Base-by-base conservation (phyloP, 2,797 vertebrate species). In the Paramormyrops hopkinsi region DNA sequence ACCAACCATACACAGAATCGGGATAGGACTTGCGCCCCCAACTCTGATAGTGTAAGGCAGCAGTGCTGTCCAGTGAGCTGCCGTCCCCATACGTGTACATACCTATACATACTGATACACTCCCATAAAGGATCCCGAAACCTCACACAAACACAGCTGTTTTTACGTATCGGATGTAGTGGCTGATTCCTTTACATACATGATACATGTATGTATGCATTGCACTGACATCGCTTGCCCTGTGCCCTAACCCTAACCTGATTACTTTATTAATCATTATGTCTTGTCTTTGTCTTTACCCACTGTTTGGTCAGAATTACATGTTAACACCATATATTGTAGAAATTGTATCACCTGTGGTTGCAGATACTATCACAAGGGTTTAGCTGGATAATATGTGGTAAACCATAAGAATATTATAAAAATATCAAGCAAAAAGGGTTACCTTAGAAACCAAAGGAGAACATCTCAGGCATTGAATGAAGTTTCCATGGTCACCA, bases 401-500 rank as follows among this genome's bases (percentile, higher is more conserved):
- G 12, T 86, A 86, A 86, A 86, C 48, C 22, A 12, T 6, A 29
- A 51, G 25, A 86, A 51, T 51, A 85, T 79, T 79, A 85, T 51
- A 50, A 50, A 85, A 86, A 33, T 86, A 14, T 46, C n/a, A 79
- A 86, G 46, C 48, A 54, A 86, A 54, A 33, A 51, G 33, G 33
- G 53, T 53, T 87, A 41, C 51, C 85, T 87, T 59, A 41, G 51
- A 87, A 87, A 87, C 85, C 53, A 59, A 59, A 59, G 37, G 12
- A 87, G 50, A 59, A 87, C 50, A 56, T 33, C 33, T 56, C 25
- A 44, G 53, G 29, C 85, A 87, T 87, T 87, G 25, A 41, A 41
- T 56, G 53, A 59, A 56, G 51, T 87, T 87, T 54, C 85, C 53
- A 87, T 87, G 53, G 85, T 87, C 51, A 59, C 29, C 22, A 87